Evolutionary conservation across 2,797 vertebrate species (phyloP), one percentile per base, ranked within the genome.

Genomic region (Columba guinea): DNA sequence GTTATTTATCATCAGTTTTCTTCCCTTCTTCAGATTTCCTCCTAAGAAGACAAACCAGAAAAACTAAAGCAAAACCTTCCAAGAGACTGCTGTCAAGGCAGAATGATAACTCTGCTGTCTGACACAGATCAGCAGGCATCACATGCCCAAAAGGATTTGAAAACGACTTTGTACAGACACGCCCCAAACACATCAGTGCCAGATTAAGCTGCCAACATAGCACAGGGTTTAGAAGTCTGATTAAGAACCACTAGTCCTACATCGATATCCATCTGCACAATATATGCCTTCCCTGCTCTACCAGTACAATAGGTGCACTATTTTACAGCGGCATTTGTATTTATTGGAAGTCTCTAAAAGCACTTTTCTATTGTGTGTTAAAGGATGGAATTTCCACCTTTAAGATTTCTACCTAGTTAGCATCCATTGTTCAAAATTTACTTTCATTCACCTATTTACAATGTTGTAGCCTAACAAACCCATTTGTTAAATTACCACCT

Each of bases 231-330:
- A 30, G 21, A 91, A 52, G n/a, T 18, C 48, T 39, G 17, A 60
- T 71, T 65, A 90, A 65, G 65, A 69, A 76, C 28, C 51, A 44
- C 37, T 11, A 30, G 30, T 41, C 5, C n/a, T 24, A 44, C 58
- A 55, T 3, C 0, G 0, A 48, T 46, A 37, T 15, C 32, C 51
- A 48, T 11, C 59, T 60, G 37, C 14, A 58, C 1, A 1, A 52
- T 11, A 71, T 89, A 77, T 28, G 56, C 15, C 24, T 69, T 71
- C 44, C 19, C 15, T 32, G 13, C 37, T 71, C 46, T 26, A 28
- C 6, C 16, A 84, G 10, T 48, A 11, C 41, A 74, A 56, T 0
- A 0, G 9, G 9, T 39, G 3, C 8, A 30, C 21, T 76, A 74
- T 34, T 67, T 49, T 10, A 37, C 12, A 46, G 44, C 4, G 19